Evolutionary conservation across 2,888 invertebrate genomes (phyloP), one percentile per base, ranked within the genome.

Genomic region (Lasioglossum morio): DNA sequence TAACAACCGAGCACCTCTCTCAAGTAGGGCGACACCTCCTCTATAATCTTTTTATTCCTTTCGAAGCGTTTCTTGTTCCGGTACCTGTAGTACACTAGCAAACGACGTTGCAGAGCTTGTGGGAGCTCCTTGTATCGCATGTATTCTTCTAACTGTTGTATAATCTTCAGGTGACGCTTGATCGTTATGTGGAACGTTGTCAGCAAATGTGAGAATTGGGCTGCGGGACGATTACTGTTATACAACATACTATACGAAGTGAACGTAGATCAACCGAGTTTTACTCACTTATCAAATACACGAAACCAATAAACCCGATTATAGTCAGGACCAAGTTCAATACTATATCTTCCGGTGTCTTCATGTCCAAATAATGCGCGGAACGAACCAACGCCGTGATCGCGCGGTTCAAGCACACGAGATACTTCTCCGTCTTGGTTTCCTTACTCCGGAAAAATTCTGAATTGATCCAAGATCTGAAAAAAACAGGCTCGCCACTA

Each of bases 51-150:
- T 37, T 90, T 91, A 82, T 96, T 95, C 34, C 95, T 94, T 77
- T 94, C 95, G 83, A 95, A 95, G 66, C 93, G 93, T 69, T 94
- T 95, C 76, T 95, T 95, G 77, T 93, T 95, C 46, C 94, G 94
- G 82, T 95, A 96, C 81, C 95, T 92, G 82, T 94, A 95, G 80
- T 95, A 96, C 8, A 88, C 85, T 4, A 94, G 87, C 1, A 96
- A 91, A 63, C 95, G 94, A 30, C 93, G 92, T 84, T 94, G 94
- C 77, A 95, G 92, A 4, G 87, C 73, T 0, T 90, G 87, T 0
- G 96, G 95, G 19, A 96, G 89, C 86, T 95, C 95, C 81, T 95
- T 96, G 87, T 95, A 94, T 2, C 92, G 94, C 92, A 95, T 94
- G 81, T 95, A 96, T 69, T 95, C 95, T 57, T 94, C 91, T 40